These are phyloP conservation scores for Andrena haemorrhoa DNA, from an alignment of 2,888 invertebrate genomes.

Conservation along the genomic window DNA sequence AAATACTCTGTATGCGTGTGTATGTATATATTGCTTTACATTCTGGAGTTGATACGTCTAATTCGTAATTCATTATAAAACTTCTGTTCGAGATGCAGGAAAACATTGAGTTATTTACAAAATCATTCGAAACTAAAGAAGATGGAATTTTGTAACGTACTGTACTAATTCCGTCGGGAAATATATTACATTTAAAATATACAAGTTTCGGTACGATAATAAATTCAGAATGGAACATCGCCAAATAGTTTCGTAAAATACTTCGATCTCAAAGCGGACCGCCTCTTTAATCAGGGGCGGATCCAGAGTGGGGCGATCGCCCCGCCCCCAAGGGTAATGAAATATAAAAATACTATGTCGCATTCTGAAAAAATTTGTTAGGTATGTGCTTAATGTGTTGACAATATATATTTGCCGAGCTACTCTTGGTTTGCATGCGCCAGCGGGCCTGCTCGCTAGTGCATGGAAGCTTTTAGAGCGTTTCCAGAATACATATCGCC, in stretches of 20 bases:
- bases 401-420: too few relatives aligned
- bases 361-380: too few relatives aligned
- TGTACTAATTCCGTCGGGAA: background rate
- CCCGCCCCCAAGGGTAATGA: too few relatives aligned
- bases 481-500: too few relatives aligned
- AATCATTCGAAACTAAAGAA: slow-evolving; percentile 7
- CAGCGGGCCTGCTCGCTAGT: too few relatives aligned
- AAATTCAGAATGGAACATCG: background rate
- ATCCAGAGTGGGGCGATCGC: background rate
- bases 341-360: too few relatives aligned
- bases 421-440: too few relatives aligned
- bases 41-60: slow-evolving; percentile 19
- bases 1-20: slow-evolving; percentile 32
- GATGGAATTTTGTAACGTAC: background rate
- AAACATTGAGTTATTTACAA: slow-evolving; percentile 44
- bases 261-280: background rate
- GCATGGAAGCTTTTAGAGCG: too few relatives aligned
- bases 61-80: slow-evolving; percentile 28
- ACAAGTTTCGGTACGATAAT: background rate
- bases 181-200: slow-evolving; percentile 34
- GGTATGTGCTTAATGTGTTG: too few relatives aligned
- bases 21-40: slow-evolving; percentile 37
- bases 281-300: background rate
- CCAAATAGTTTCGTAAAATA: slow-evolving; percentile 15
- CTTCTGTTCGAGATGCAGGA: slow-evolving; percentile 4